Conservation (phyloP, 2,797 vertebrate genomes). For the Heterohyrax brucei region DNA sequence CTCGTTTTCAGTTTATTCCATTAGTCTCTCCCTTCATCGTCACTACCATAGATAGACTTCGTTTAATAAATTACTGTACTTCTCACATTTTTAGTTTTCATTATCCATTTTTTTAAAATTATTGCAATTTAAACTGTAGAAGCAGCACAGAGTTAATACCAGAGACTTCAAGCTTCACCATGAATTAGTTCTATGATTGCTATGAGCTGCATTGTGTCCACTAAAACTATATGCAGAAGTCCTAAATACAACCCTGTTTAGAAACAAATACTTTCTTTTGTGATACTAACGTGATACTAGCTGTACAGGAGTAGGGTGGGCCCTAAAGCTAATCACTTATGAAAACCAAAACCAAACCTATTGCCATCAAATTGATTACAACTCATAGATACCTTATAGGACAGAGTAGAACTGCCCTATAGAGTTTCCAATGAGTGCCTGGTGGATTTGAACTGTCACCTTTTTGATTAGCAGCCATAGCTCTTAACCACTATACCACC, state of each 20-base stretch:
- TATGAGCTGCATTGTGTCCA: not conserved
- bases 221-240: not conserved
- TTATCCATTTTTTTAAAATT: not conserved
- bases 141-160: not conserved
- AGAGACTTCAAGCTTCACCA: accelerated
- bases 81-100: not conserved
- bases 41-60: not conserved
- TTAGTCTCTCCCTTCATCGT: not conserved
- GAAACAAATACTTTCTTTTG: not conserved
- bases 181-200: not conserved
- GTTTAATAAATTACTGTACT: not conserved
- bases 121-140: not conserved
- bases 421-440: too few relatives aligned
- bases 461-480: too few relatives aligned
- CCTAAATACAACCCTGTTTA: not conserved
- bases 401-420: too few relatives aligned
- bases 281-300: not conserved
- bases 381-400: too few relatives aligned
- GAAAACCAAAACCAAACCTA: not conserved
- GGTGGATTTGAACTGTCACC: too few relatives aligned
- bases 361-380: too few relatives aligned
- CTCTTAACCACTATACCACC: too few relatives aligned
- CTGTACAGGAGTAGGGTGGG: not conserved
- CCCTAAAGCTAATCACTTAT: not conserved
- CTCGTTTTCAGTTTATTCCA: not conserved